Base-by-base conservation (phyloP, 2,113 vertebrate species). In the Lathamus discolor region DNA sequence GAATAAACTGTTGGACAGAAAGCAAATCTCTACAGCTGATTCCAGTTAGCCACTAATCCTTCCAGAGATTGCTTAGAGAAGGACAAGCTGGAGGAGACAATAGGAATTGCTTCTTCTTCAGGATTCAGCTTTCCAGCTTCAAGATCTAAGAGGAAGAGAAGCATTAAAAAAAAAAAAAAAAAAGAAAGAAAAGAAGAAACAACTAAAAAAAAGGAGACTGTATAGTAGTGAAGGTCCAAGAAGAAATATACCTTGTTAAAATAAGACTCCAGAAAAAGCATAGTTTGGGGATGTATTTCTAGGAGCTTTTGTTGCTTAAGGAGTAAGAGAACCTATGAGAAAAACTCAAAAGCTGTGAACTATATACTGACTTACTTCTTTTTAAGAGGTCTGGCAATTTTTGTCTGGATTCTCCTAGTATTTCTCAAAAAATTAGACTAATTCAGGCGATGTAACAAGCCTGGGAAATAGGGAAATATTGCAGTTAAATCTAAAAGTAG, bases 191-290 rank as follows among this genome's bases (percentile, higher is more conserved):
- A 39, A 39, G 39, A 39, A 39, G 39, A 39, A 39, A 39, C 39
- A 5, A 7, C 43, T 18, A 28, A 39, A 5, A 7, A 6, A 3
- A 43, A 9, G 11, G 7, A 9, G 0, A 17, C 5, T 66, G 3
- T 3, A 25, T 52, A 25, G 46, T 73, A 64, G 54, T 48, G 17
- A 74, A 44, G 17, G 10, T 52, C 13, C 9, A 59, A 67, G 54
- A 84, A n/a, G 5, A 79, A 72, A 79, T 49, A 63, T 82, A 2
- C 13, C 17, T 66, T 82, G 5, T 44, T 72, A 72, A 85, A 78
- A 43, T 52, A 68, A 70, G 9, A 43, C 2, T 10, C 9, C 2
- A 24, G 54, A 22, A 57, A 54, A 11, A 81, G 8, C 6, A 55
- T 4, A 7, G 6, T 61, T 35, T 69, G n/a, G 17, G 10, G 9